Evolutionary conservation across 1,140 invertebrate genomes (phyloP), one percentile per base, ranked within the genome.

Genomic region (Drosophila simulans): DNA sequence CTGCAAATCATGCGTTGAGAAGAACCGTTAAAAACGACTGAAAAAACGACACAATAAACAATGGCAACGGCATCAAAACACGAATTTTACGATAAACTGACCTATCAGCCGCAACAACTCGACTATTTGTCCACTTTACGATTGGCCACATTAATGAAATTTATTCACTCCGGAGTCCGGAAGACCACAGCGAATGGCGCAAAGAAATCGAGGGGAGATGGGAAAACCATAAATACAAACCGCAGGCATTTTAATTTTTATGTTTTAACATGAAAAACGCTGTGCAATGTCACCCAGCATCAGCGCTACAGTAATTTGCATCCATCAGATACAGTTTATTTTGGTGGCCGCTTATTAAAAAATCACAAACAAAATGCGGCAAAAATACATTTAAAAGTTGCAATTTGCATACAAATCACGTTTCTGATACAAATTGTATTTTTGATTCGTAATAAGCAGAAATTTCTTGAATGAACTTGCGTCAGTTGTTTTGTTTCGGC

Each of bases 351-450:
- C 69, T 72, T 54, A 57, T 59, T 77, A 54, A 79, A 74, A 56
- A 56, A 4, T 12, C 37, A 39, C 11, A 27, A 34, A 17, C 17
- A 48, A 48, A 46, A 46, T 13, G 12, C 11, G 8, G 31, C 40
- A 35, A 46, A 57, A 70, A 70, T 57, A 39, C 15, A 48, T 48
- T 70, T 27, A 42, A 70, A 68, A 56, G 2, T 40, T 57, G 68
- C 68, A 83, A 82, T 82, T 82, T 82, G 55, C 80, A 83, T 83
- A 75, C 80, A 79, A 83, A 83, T 75, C 80, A 83, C 80, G 60
- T 72, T 77, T 66, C 48, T 49, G 80, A 71, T 65, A 60, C 70
- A 59, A 56, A 60, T 54, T 37, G 10, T 68, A 52, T 68, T 68
- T 68, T 65, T 68, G 60, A 42, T 51, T 71, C 68, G 68, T 39